phyloP scores from a whole-genome alignment of 1,140 invertebrate species.

The Epicauta chinensis region DNA sequence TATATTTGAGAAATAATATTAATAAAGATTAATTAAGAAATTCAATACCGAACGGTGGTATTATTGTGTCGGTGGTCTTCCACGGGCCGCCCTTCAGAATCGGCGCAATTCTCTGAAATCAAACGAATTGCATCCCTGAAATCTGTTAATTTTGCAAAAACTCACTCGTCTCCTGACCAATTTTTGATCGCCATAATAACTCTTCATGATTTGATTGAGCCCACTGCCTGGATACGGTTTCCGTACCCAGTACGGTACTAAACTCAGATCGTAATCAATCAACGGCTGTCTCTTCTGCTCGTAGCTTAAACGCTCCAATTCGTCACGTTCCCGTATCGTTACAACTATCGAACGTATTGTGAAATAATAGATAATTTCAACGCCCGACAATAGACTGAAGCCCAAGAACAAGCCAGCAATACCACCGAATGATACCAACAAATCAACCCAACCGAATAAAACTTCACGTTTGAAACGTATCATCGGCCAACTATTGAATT shows the following conservation, averaged over 20 bases:
- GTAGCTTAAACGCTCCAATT: slow-evolving; percentile 26
- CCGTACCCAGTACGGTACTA: slow-evolving; percentile 35
- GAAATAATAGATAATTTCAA: slow-evolving; percentile 69
- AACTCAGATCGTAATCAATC: slow-evolving; percentile 32
- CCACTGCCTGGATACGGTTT: slow-evolving; percentile 25
- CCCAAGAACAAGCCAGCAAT: slow-evolving; percentile 71
- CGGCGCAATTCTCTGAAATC: slow-evolving; percentile 26
- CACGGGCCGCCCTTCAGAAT: not conserved
- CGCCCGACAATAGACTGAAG: slow-evolving; percentile 63
- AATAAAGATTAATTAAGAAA: slow-evolving; percentile 28
- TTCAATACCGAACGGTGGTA: slow-evolving; percentile 36
- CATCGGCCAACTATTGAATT: slow-evolving; percentile 66
- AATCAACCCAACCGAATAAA: slow-evolving; percentile 70
- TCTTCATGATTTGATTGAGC: slow-evolving; percentile 21
- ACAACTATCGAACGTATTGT: slow-evolving; percentile 61
- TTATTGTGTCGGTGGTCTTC: slow-evolving; percentile 17
- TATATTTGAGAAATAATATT: not conserved
- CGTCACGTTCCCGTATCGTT: slow-evolving; percentile 40
- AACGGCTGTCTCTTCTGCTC: slow-evolving; percentile 14
- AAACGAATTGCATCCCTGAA: slow-evolving; percentile 5
- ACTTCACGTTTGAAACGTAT: slow-evolving; percentile 67
- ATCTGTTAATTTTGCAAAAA: too few relatives aligned
- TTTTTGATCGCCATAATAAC: slow-evolving; percentile 5
- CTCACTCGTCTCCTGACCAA: not conserved
- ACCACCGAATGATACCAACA: slow-evolving; percentile 64